Evolutionary conservation across 2,797 vertebrate genomes (phyloP).

Genomic region (Strix occidentalis): DNA sequence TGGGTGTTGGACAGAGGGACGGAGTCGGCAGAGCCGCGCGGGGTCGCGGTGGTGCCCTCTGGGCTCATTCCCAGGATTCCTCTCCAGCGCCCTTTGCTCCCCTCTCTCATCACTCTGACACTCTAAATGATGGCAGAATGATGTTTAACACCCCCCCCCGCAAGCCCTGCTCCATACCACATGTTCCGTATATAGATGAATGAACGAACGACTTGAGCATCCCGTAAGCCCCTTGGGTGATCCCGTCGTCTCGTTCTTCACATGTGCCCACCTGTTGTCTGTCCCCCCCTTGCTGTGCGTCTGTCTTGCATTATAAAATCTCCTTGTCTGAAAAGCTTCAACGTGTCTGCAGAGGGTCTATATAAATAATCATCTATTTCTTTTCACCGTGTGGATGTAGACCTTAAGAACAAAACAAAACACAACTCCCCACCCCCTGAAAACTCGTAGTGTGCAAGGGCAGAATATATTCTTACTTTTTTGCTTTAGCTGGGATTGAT

Average conservation of each 20-base stretch:
- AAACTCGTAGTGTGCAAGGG: not conserved
- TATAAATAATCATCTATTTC: not conserved
- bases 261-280: not conserved
- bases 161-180: not conserved
- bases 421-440: not conserved
- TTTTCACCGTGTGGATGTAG: not conserved
- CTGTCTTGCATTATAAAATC: not conserved
- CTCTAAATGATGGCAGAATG: not conserved
- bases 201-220: not conserved
- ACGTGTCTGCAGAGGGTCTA: not conserved
- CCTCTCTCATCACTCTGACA: not conserved
- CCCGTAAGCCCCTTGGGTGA: not conserved
- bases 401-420: not conserved
- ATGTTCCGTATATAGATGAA: not conserved
- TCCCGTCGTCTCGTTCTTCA: not conserved
- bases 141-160: not conserved
- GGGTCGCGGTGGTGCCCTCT: not conserved
- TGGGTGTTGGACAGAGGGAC: not conserved
- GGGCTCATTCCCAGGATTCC: not conserved
- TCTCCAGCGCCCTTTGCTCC: not conserved
- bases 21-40: accelerated
- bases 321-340: not conserved
- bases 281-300: not conserved
- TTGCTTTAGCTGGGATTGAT: not conserved
- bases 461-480: not conserved